Conservation (phyloP, 2,113 vertebrate species). For the Steatornis caripensis region DNA sequence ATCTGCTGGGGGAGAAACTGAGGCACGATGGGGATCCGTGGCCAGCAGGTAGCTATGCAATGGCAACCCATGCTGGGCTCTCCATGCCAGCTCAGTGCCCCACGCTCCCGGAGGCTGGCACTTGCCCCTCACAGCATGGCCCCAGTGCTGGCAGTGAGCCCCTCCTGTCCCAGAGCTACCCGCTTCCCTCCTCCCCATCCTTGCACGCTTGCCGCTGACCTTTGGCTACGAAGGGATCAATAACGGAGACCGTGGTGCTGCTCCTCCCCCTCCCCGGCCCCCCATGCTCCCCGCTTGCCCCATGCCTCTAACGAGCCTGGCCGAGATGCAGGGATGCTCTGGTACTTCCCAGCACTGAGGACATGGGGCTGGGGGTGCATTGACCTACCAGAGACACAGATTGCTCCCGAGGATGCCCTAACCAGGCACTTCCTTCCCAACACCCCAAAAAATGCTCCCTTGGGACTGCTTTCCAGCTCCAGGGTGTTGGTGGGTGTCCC, state of each 20-base stretch:
- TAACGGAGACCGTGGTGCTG: neutral
- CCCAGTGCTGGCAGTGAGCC: neutral
- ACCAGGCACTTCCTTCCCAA: neutral
- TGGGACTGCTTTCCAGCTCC: neutral
- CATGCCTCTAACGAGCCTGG: neutral
- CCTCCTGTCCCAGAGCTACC: neutral
- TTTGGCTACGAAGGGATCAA: conserved; percentile 19
- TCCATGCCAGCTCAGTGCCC: accelerated
- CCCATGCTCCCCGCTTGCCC: accelerated
- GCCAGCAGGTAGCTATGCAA: neutral
- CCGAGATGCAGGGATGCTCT: neutral
- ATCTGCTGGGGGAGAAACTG: neutral
- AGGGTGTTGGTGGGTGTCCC: neutral
- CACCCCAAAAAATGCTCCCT: neutral
- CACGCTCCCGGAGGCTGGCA: neutral
- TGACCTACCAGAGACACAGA: neutral
- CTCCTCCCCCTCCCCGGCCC: neutral
- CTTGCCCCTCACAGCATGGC: neutral
- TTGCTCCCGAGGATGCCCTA: neutral
- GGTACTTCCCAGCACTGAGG: neutral
- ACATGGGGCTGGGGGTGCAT: neutral
- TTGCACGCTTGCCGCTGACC: neutral
- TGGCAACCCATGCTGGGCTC: accelerated
- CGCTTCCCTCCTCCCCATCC: neutral
- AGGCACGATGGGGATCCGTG: neutral